These are phyloP conservation scores for Serinus canaria DNA, from an alignment of 2,113 vertebrate species.

Conservation along the genomic window DNA sequence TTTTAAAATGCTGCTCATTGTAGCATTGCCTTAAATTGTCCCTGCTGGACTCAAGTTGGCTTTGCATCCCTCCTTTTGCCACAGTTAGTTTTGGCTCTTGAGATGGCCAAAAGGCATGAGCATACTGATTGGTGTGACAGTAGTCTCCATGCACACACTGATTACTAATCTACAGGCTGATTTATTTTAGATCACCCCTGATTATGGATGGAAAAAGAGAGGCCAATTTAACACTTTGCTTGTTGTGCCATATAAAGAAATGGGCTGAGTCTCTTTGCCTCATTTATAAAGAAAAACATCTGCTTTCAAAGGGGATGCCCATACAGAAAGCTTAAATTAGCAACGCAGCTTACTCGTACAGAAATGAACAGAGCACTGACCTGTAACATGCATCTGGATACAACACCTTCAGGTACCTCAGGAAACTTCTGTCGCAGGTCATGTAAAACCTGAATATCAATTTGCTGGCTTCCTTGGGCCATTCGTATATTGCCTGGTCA, in stretches of 20 bases:
- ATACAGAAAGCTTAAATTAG: neutral
- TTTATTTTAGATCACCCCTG: neutral
- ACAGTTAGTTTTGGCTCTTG: neutral
- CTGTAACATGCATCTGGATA: slow-evolving; percentile 98
- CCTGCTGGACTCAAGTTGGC: neutral
- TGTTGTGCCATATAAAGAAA: neutral
- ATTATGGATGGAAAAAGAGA: neutral
- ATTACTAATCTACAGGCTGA: neutral
- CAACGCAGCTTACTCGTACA: neutral
- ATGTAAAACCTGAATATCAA: slow-evolving; percentile 99
- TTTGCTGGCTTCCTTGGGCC: slow-evolving; percentile 99
- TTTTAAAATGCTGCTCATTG: fast-evolving
- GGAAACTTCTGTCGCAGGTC: slow-evolving; percentile 99
- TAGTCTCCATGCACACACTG: neutral
- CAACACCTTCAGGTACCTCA: slow-evolving; percentile 96
- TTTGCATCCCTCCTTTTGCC: neutral
- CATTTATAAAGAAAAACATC: neutral
- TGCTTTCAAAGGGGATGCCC: neutral
- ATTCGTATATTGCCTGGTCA: slow-evolving; percentile 95
- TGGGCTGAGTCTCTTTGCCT: neutral
- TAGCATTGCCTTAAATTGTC: neutral
- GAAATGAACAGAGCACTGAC: slow-evolving; percentile 75
- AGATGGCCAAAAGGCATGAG: neutral
- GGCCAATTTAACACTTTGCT: neutral
- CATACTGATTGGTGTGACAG: neutral